Conservation (phyloP, 2,888 invertebrate species). For the Cryptocheilus praepositus region DNA sequence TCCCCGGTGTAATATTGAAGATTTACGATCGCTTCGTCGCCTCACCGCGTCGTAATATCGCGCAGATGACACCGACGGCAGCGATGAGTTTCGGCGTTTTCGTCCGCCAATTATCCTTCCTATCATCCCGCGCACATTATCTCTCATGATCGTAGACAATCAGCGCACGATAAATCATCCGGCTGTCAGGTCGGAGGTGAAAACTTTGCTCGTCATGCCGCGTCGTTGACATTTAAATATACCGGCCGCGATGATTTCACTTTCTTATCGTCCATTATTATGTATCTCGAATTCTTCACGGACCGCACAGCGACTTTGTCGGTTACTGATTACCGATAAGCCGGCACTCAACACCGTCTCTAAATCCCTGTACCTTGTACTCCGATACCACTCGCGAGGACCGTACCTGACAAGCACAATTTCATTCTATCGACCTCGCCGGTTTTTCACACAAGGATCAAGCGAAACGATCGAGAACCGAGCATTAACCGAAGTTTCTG, state of each 20-base stretch:
- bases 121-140: constrained; percentile 2
- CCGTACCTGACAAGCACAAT: too few species aligned
- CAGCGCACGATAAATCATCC: constrained; percentile 22
- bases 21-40: too few species aligned
- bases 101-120: too few species aligned
- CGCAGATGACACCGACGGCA: constrained; percentile 11
- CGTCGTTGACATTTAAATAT: constrained; percentile 36
- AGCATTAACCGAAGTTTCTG: too few species aligned
- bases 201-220: neutral
- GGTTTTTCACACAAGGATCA: too few species aligned
- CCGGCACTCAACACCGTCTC: neutral
- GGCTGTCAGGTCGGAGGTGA: neutral
- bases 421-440: too few species aligned
- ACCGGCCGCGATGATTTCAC: constrained; percentile 10
- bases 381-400: too few species aligned
- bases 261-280: constrained; percentile 1
- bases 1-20: too few species aligned
- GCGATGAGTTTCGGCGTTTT: too few species aligned
- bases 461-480: too few species aligned
- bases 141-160: constrained; percentile 11
- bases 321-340: neutral
- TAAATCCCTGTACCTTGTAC: too few species aligned
- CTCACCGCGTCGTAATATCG: neutral
- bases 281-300: neutral
- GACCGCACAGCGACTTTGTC: neutral